A percentile compares a stretch with the other conserved stretches of the same genome.
Evolutionary conservation across 2,888 invertebrate species (phyloP).

Genomic region (Tipula unca): DNA sequence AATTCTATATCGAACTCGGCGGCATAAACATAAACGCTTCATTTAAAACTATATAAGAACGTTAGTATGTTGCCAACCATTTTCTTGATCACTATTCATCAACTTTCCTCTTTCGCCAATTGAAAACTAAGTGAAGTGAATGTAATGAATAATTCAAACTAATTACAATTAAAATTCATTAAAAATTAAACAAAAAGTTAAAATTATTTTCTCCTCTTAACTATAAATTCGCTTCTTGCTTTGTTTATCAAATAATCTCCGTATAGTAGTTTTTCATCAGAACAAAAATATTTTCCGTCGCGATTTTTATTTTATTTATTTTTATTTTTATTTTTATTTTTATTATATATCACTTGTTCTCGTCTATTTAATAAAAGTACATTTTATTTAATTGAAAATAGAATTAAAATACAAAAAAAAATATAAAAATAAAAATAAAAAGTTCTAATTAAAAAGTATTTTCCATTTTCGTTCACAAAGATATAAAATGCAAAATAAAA

Average conservation of each 20-base stretch:
- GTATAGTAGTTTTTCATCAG: neutral
- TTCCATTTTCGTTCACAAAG: neutral
- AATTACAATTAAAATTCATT: neutral
- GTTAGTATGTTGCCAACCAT: neutral
- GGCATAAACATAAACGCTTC: too few species aligned
- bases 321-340: neutral
- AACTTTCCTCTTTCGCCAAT: neutral
- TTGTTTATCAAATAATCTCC: neutral
- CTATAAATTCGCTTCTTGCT: neutral
- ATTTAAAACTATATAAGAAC: too few species aligned
- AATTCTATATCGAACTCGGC: too few species aligned
- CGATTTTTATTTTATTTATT: neutral
- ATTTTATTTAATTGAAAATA: neutral
- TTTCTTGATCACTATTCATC: neutral
- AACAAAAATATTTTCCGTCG: neutral
- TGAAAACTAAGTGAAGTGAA: neutral
- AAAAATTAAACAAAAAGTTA: neutral
- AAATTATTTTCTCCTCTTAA: neutral
- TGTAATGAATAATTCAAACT: neutral
- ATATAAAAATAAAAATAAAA: neutral
- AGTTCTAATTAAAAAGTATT: conserved; percentile 8
- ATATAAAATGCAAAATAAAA: neutral
- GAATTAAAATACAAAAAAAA: neutral
- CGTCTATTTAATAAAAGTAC: neutral
- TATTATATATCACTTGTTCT: neutral